Base-by-base conservation (phyloP, 2,797 vertebrate species). In the Falco biarmicus region DNA sequence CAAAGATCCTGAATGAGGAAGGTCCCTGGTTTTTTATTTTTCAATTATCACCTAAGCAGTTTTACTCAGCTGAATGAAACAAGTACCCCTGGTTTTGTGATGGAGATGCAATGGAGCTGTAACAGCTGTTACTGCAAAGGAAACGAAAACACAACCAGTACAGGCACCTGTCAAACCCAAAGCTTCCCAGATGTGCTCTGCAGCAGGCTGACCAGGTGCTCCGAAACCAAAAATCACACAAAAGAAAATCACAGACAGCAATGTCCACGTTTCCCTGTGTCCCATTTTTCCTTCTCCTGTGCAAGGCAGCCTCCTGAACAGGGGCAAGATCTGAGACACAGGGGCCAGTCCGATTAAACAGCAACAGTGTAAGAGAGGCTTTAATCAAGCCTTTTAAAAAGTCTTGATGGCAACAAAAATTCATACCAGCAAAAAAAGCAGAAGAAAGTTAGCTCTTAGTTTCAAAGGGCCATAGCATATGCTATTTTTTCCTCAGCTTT, bases 251-350 rank as follows among this genome's bases (percentile, higher is more conserved):
- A 48, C 13, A 32, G 21, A 39, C 5, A 68, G 45, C 50, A 37
- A 54, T 1, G 10, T 12, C 10, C 0, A 56, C 6, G 0, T 41
- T 80, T 84, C 12, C 34, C 54, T 14, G 9, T 1, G 7, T 37
- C 7, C 28, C 13, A 16, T 53, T 92, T 86, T 86, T 14, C 26
- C 18, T 8, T 54, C 50, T 80, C 29, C 47, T 34, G 1, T 2
- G 19, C 29, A 77, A 84, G 11, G 34, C 56, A 57, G 41, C 8
- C 22, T 20, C 17, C 41, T 39, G 31, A 81, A 47, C 4, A 15
- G 3, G 3, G 5, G 20, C 7, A 68, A 68, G 31, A 85, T 26
- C 3, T 53, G 25, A 83, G 50, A 73, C n/a, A 48, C 3, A 69
- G 19, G 53, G 7, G 24, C 9, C 21, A 87, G 28, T 6, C 26